Evolutionary conservation across 2,888 invertebrate genomes (phyloP), one percentile per base, ranked within the genome.

Genomic region (Acrobasis repandana): DNA sequence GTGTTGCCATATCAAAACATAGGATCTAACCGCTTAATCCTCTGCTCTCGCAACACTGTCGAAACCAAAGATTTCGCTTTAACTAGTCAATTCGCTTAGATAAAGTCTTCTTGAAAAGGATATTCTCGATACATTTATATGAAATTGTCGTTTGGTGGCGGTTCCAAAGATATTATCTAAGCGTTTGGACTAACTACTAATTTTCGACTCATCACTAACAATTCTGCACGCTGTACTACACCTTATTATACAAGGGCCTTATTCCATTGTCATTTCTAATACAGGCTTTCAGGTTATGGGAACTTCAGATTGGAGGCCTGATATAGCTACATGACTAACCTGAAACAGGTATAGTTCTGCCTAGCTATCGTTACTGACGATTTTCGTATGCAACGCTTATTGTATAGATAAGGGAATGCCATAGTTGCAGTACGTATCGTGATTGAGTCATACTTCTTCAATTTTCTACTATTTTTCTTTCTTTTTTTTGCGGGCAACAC

Each of bases 351-450:
- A 82, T 86, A 86, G 86, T 84, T 84, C 81, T 72, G 74, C 73
- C 72, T 85, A 88, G 87, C 83, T 80, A 69, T 66, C 54, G 65
- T 71, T 62, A 60, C 47, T 74, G 76, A 83, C 90, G 90, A 90
- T 85, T 76, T 71, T 82, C 87, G 92, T 92, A 92, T 92, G 91
- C 92, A 92, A 92, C 92, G 90, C 92, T 92, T 92, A 92, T 92
- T 92, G 87, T 89, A 88, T 86, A 76, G 85, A 92, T 91, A 91
- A 89, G 91, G 89, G 88, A 83, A 79, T 83, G 85, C 86, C 87
- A 81, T 86, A 82, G 91, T 91, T 92, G 92, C 91, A 92, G 89
- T 92, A 92, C 92, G 85, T 82, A 83, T 90, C 90, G 91, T 90
- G 91, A 86, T 83, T 83, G 90, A 90, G 90, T 91, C 91, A 84